Conservation (phyloP, 2,888 invertebrate species). For the Xestoiulus laeticollis region DNA sequence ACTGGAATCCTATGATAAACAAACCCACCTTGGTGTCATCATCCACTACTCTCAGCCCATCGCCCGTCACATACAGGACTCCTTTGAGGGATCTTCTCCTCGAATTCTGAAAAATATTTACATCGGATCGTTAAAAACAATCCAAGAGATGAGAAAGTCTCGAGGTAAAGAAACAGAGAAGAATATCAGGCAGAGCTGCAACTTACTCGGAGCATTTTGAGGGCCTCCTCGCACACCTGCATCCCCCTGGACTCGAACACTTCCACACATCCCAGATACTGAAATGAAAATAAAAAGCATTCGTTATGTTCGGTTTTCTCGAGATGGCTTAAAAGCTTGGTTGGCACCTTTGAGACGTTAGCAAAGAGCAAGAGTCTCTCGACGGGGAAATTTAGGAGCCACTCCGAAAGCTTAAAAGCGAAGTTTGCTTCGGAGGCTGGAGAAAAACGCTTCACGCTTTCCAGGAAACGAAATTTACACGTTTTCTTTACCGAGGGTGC, state of each 20-base stretch:
- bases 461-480: not conserved
- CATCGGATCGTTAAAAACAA: not conserved
- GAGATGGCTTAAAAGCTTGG: not conserved
- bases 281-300: slow-evolving; percentile 10
- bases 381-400: not conserved
- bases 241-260: slow-evolving; percentile 99
- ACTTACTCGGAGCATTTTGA: slow-evolving; percentile 93
- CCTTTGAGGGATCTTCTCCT: slow-evolving; percentile 89
- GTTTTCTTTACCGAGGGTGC: not conserved
- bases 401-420: not conserved
- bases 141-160: not conserved
- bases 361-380: not conserved
- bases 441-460: not conserved
- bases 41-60: slow-evolving; percentile 96
- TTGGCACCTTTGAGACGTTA: not conserved
- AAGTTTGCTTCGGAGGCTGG: not conserved
- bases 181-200: not conserved
- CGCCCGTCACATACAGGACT: slow-evolving; percentile 88
- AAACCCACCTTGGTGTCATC: slow-evolving; percentile 84
- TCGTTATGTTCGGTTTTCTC: not conserved
- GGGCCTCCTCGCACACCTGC: slow-evolving; percentile 99
- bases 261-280: slow-evolving; percentile 98
- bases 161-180: not conserved
- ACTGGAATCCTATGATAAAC: not conserved
- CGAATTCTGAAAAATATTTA: slow-evolving; percentile 74